phyloP scores from a whole-genome alignment of 2,888 invertebrate genomes.

The Oscheius sp. region DNA sequence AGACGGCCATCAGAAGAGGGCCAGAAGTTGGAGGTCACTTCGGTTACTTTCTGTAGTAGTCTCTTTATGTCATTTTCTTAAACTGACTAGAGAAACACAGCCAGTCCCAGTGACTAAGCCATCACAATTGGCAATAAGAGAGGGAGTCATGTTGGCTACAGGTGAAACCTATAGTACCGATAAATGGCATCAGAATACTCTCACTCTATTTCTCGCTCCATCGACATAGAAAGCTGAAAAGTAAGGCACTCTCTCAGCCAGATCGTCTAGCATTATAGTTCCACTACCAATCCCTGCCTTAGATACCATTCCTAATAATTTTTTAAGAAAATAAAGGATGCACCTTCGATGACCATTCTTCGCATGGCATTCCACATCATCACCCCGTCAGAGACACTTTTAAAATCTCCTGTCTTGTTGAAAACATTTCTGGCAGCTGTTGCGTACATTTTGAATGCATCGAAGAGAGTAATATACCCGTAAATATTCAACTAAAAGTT shows the following conservation, averaged over 20 bases:
- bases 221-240: slow-evolving; percentile 49
- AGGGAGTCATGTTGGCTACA: slow-evolving; percentile 37
- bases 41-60: slow-evolving; percentile 38
- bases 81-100: slow-evolving; percentile 33
- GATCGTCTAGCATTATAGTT: slow-evolving; percentile 43
- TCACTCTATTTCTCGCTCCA: slow-evolving; percentile 17
- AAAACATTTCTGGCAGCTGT: slow-evolving; percentile 48
- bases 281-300: slow-evolving; percentile 53
- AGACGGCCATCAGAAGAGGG: slow-evolving; percentile 42
- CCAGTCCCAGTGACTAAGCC: slow-evolving; percentile 31
- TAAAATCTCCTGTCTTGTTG: slow-evolving; percentile 37
- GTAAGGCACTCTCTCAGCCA: slow-evolving; percentile 46
- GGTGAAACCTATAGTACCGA: slow-evolving; percentile 32
- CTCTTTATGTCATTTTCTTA: background rate
- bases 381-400: slow-evolving; percentile 47
- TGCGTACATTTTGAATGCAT: slow-evolving; percentile 52
- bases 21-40: slow-evolving; percentile 48
- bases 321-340: background rate
- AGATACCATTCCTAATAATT: slow-evolving; percentile 51
- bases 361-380: slow-evolving; percentile 63
- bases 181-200: background rate
- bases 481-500: slow-evolving; percentile 33
- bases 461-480: slow-evolving; percentile 41
- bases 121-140: slow-evolving; percentile 35
- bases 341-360: slow-evolving; percentile 53